Conservation (phyloP, 92 coral and sea anemone genomes). For the Paragorgia papillata region DNA sequence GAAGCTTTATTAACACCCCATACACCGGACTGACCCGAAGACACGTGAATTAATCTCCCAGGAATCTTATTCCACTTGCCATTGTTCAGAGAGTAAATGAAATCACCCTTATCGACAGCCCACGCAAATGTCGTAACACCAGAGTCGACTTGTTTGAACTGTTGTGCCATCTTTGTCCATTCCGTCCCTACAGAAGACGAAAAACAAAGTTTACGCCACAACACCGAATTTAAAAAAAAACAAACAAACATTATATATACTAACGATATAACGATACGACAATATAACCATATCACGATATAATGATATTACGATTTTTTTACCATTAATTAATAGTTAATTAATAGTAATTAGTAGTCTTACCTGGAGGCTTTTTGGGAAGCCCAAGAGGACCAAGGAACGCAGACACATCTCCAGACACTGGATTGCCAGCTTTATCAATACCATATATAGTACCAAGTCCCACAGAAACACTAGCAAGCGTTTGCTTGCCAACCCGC, state of each 20-base stretch:
- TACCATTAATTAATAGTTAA: too few species aligned
- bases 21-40: slow-evolving; percentile 5
- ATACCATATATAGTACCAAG: slow-evolving; percentile 6
- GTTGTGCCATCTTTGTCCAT: too few species aligned
- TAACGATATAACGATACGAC: too few species aligned
- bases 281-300: too few species aligned
- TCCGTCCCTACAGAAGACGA: too few species aligned
- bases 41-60: slow-evolving; percentile 7
- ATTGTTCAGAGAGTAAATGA: not conserved
- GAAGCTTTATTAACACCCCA: not conserved
- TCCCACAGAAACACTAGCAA: slow-evolving; percentile 12
- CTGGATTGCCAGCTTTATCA: slow-evolving; percentile 4
- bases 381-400: slow-evolving; percentile 10
- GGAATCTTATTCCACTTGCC: slow-evolving; percentile 11
- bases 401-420: slow-evolving; percentile 9
- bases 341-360: too few species aligned
- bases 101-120: not conserved
- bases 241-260: too few species aligned
- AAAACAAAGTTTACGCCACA: too few species aligned
- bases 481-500: slow-evolving; percentile 1
- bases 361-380: slow-evolving; percentile 5
- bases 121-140: slow-evolving; percentile 4
- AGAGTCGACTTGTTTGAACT: not conserved
- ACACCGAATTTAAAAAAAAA: too few species aligned
- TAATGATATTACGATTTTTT: too few species aligned